Base-by-base conservation (phyloP, 1,140 invertebrate species). In the Helicoverpa armigera region DNA sequence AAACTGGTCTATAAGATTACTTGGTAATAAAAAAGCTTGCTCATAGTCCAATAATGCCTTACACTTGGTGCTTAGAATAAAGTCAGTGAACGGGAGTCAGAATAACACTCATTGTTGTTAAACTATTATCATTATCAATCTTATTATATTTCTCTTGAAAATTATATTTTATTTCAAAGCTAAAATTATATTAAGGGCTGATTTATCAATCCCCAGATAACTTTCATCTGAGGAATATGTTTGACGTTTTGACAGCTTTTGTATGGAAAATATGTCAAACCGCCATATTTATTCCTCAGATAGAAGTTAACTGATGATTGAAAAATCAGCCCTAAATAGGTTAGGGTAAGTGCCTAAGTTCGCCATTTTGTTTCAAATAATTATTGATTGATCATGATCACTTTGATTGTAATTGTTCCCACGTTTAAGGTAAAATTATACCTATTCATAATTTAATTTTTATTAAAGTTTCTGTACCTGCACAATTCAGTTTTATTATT, bases 391-490 rank as follows among this genome's bases (percentile, higher is more conserved):
- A 74, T 63, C 53, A 14, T 58, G 11, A 74, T 63, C 53, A 14
- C 53, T 31, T 53, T 3, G 12, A 65, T 51, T 67, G 50, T 53
- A 76, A 53, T 76, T 76, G 51, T n/a, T 74, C 31, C 70, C 18
- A 18, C 50, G 4, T 54, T 54, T 54, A 56, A 10, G 29, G 5
- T 51, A 53, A 31, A 72, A 58, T 74, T 60, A 60, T 54, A 54
- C n/a, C n/a, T 60, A 60, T 60, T 29, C 18, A 51, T 73, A 63
- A 14, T 23, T n/a, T 70, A 79, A 56, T 79, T 79, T 23, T 79
- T 58, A 79, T 70, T 79, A 79, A 79, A 79, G 53, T 79, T 79
- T 79, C 63, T 79, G 77, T 79, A 79, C 35, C 29, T 79, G 53
- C 61, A 67, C 48, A 48, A 1, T 67, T 3, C 1, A 16, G n/a